phyloP scores from a whole-genome alignment of 1,140 invertebrate genomes.

The Micrasema minimum region DNA sequence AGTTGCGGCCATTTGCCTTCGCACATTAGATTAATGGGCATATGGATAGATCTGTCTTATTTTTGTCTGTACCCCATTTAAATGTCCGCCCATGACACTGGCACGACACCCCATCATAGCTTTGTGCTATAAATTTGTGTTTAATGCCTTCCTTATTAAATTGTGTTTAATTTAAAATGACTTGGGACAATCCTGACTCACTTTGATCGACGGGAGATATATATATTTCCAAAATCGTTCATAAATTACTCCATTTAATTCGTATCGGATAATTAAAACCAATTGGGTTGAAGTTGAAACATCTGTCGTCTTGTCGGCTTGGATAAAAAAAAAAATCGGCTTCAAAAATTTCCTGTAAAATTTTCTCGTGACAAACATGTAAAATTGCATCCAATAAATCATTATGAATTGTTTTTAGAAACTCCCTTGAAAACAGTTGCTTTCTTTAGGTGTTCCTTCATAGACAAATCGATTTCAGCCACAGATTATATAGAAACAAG shows the following conservation, averaged over 20 bases:
- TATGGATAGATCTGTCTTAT: constrained; percentile 9
- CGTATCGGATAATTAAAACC: constrained; percentile 19
- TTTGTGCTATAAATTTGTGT: constrained; percentile 15
- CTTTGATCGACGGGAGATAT: neutral
- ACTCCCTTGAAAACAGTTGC: too few species aligned
- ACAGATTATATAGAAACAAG: too few species aligned
- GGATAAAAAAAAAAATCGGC: neutral
- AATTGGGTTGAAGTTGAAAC: constrained; percentile 6
- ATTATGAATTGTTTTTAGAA: too few species aligned
- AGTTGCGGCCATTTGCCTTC: too few species aligned
- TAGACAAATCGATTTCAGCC: too few species aligned
- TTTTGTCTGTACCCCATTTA: constrained; percentile 9
- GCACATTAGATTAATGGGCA: too few species aligned
- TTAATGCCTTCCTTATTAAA: constrained; percentile 1
- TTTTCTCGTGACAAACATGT: constrained; percentile 10
- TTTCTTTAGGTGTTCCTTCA: too few species aligned
- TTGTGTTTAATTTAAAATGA: constrained; percentile 2
- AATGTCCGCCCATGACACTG: neutral
- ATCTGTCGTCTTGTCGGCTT: constrained; percentile 10
- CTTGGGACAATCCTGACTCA: neutral
- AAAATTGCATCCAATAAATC: constrained; percentile 6
- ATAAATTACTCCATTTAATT: constrained; percentile 3
- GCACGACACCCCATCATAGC: constrained; percentile 8
- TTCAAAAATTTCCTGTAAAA: constrained; percentile 10
- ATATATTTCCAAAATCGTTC: constrained; percentile 18